Base-by-base conservation (phyloP, 2,113 vertebrate species). In the Chunga burmeisteri region DNA sequence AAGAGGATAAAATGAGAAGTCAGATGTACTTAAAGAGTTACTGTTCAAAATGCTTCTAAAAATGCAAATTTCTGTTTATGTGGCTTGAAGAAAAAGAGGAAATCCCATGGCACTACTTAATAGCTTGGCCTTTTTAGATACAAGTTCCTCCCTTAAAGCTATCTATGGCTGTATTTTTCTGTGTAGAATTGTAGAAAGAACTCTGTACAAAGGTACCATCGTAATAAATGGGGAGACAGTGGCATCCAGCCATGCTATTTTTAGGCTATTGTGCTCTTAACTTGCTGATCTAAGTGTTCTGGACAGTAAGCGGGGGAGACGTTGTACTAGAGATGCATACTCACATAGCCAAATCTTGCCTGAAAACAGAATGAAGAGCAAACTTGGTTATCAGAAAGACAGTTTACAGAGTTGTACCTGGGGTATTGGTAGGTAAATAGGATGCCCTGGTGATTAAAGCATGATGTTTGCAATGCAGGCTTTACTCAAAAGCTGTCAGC, bases 201-300 rank as follows among this genome's bases (percentile, higher is more conserved):
- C 73, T 94, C 81, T 95, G 92, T 94, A 91, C 90, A 96, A 86
- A 97, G 94, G 95, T 95, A 80, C 71, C 19, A 17, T 74, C 42
- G 1, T 92, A 93, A 81, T 92, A 96, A 95, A 89, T 72, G 56
- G 80, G 81, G 83, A 96, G 86, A 93, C 56, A 34, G 83, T 86
- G 88, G 94, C 88, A 61, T 88, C 16, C 59, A 94, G 94, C 83
- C 93, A 91, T 80, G 77, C 90, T 92, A 93, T 93, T 94, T 96
- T 93, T 95, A 94, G 93, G 52, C 66, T 19, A 84, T 92, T 92
- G 85, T 97, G 71, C 90, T 93, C 65, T 95, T 88, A 81, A 96
- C 88, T 96, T 96, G 94, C 95, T 97, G 96, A 96, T 95, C 66
- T 96, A 84, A 96, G 56, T 95, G 88, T 94, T 97, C 73, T 94